Base-by-base conservation (phyloP, 2,888 invertebrate genomes). In the Drosophila kambysellisi region DNA sequence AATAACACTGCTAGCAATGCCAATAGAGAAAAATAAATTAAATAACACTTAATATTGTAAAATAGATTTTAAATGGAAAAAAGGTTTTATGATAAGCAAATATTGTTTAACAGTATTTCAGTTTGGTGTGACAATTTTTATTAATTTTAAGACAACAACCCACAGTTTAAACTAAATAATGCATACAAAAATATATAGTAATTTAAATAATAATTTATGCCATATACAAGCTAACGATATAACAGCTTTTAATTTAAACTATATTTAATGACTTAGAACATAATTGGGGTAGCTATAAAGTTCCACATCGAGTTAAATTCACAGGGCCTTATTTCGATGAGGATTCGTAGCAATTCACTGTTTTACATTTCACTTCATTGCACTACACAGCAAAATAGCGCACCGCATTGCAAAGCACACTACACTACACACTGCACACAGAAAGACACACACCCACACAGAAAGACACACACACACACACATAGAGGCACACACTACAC, bases 321-420 rank as follows among this genome's bases (percentile, higher is more conserved):
- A 17, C 2, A 56, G 12, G 33, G 50, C 17, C 17, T 4, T 46
- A 39, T 64, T 65, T 59, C 64, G 71, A 68, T 62, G 68, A 68
- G 62, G 68, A 64, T 79, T 79, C 80, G 75, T 80, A 54, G 70
- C 75, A 70, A 78, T 80, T 78, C 78, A 76, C 78, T 68, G 76
- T 72, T 80, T 80, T 69, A 68, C 76, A 78, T 78, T 80, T 78
- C 80, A 78, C 78, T 78, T 78, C 76, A 76, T 68, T 78, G 78
- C 79, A 81, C 74, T 70, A 11, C 53, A 61, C 57, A 57, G 60
- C 46, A 41, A 54, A 58, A 43, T 57, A 54, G 39, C 61, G 76
- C 79, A 79, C 53, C 65, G 74, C 79, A 69, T 54, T 67, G 67
- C 67, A 68, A 51, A 48, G 75, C 62, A 76, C 73, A 62, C 43